phyloP scores from a whole-genome alignment of 2,797 vertebrate species.

The Myiothlypis coronata region DNA sequence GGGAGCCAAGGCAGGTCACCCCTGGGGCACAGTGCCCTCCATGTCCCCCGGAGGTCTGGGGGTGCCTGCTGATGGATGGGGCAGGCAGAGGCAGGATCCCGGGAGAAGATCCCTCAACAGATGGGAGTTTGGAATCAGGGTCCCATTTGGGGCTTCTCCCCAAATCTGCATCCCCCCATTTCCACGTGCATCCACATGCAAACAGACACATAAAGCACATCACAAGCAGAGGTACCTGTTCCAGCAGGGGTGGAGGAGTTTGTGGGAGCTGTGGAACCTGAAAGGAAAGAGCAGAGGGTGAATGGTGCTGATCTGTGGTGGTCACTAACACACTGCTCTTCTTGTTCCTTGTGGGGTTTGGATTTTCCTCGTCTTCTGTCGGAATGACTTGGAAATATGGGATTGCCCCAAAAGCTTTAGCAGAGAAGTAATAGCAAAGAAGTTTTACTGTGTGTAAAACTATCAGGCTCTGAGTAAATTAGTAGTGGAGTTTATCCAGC shows the following conservation, averaged over 20 bases:
- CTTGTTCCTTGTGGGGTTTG: not conserved
- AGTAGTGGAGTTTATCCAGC: not conserved
- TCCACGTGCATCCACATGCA: not conserved
- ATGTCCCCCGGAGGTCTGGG: not conserved
- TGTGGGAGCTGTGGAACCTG: not conserved
- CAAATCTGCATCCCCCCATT: not conserved
- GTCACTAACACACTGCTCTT: accelerated
- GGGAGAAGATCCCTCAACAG: not conserved
- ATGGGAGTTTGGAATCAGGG: not conserved
- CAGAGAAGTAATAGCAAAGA: not conserved
- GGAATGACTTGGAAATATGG: not conserved
- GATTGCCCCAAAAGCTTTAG: not conserved
- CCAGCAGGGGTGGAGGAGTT: not conserved
- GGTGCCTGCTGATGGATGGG: not conserved
- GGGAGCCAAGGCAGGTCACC: not conserved
- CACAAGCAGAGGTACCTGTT: slow-evolving; percentile 11
- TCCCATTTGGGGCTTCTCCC: not conserved
- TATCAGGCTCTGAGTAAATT: not conserved
- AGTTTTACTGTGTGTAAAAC: not conserved
- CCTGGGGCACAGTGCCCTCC: not conserved
- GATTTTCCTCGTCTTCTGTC: not conserved
- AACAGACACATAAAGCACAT: not conserved
- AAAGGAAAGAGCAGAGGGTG: not conserved
- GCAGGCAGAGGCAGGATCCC: not conserved
- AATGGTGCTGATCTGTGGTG: not conserved